These are phyloP conservation scores for Phyllotreta striolata DNA, from an alignment of 2,888 invertebrate species.

Conservation along the genomic window DNA sequence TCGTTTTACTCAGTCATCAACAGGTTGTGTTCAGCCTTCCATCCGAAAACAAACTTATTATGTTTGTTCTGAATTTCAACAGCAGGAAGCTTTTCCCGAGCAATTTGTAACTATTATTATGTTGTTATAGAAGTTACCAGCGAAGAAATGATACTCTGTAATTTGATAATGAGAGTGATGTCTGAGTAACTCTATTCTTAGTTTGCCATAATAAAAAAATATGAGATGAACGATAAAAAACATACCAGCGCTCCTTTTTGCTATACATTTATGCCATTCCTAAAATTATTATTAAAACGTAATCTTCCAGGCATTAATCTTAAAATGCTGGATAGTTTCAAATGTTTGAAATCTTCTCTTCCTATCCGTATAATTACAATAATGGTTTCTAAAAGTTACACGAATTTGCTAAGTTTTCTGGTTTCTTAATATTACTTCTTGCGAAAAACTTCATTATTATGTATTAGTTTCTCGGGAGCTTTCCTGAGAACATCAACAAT, in stretches of 20 bases:
- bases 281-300: no score
- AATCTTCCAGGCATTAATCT: no score
- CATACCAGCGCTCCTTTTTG: no score
- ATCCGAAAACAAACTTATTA: constrained; percentile 33
- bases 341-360: neutral
- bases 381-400: constrained; percentile 12
- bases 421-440: constrained; percentile 10
- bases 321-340: no score
- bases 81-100: constrained; percentile 20
- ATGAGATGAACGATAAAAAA: neutral
- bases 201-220: neutral
- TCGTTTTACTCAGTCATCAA: constrained; percentile 36
- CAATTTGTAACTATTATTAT: constrained; percentile 36
- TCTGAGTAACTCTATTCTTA: constrained; percentile 7
- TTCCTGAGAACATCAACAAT: constrained; percentile 20
- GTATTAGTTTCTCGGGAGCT: constrained; percentile 14
- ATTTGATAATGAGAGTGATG: constrained; percentile 17
- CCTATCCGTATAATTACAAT: constrained; percentile 7
- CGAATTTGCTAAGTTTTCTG: constrained; percentile 3
- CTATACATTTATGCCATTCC: no score
- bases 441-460: constrained; percentile 19
- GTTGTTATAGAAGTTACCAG: constrained; percentile 28
- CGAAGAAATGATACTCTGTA: constrained; percentile 19
- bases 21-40: constrained; percentile 32
- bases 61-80: constrained; percentile 31